Percentiles rank a stretch among this genome's conserved stretches.
Evolutionary conservation across 2,888 invertebrate genomes (phyloP).

Genomic region (Salpingus planirostris): DNA sequence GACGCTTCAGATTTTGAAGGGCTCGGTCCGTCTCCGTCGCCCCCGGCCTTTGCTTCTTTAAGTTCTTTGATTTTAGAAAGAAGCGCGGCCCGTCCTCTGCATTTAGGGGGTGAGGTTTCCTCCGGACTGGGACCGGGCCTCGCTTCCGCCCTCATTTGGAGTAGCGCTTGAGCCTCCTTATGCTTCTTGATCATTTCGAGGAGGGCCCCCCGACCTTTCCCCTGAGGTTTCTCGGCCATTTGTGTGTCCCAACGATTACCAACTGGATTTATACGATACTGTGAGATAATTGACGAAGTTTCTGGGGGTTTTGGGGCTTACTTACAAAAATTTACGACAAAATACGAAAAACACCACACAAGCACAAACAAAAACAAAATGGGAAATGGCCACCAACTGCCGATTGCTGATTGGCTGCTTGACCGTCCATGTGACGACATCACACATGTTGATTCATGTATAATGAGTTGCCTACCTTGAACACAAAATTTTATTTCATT

Average conservation of each 20-base stretch:
- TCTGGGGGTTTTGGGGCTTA: constrained; percentile 4
- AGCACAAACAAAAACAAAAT: too few species aligned
- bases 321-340: constrained; percentile 3
- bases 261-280: too few species aligned
- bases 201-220: constrained; percentile 27
- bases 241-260: too few species aligned
- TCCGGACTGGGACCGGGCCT: too few species aligned
- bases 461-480: too few species aligned
- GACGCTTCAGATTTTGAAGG: not conserved
- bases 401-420: too few species aligned
- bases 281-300: too few species aligned
- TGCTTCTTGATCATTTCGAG: constrained; percentile 21
- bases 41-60: constrained; percentile 20
- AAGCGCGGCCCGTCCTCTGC: constrained; percentile 34
- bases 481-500: too few species aligned
- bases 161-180: constrained; percentile 9
- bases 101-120: constrained; percentile 23
- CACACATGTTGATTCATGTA: too few species aligned
- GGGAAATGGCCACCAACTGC: too few species aligned
- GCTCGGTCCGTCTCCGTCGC: not conserved
- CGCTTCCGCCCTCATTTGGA: constrained; percentile 5
- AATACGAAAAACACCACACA: too few species aligned
- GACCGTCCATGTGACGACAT: too few species aligned
- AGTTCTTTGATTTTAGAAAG: constrained; percentile 24
- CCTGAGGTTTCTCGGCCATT: constrained; percentile 16